Evolutionary conservation across 1,140 invertebrate species (phyloP).

Genomic region (Hylyphantes graminicola): DNA sequence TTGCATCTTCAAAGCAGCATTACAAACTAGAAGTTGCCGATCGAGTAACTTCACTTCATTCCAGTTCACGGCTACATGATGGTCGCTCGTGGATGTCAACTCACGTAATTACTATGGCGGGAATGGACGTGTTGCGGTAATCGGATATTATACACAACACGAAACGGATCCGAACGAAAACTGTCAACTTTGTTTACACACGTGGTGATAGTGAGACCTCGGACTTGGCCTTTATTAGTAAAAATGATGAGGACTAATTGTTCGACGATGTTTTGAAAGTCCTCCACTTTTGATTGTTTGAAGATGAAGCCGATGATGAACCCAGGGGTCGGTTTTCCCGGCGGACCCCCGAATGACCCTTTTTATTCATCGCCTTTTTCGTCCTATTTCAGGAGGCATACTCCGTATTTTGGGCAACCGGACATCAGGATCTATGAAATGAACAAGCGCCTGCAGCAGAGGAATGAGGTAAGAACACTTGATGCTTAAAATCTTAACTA

Average conservation of each 20-base stretch:
- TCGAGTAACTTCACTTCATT: too few relatives aligned
- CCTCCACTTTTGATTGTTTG: slow-evolving; percentile 12
- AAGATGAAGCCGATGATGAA: slow-evolving; percentile 61
- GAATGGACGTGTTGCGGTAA: background rate
- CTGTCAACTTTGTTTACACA: background rate
- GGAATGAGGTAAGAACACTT: slow-evolving; percentile 52
- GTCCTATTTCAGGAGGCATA: slow-evolving; percentile 62
- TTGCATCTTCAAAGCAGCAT: too few relatives aligned
- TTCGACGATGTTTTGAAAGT: background rate
- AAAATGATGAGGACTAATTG: background rate
- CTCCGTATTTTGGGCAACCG: slow-evolving; percentile 61
- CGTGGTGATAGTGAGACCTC: background rate
- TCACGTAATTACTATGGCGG: background rate
- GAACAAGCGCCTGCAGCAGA: slow-evolving; percentile 61
- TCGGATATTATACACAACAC: background rate
- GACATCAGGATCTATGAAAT: slow-evolving; percentile 62
- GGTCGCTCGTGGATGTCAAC: too few relatives aligned
- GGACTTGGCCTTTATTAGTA: background rate
- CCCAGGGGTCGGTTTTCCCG: slow-evolving; percentile 52
- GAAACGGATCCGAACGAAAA: background rate
- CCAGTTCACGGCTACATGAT: too few relatives aligned
- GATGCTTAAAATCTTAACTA: too few relatives aligned
- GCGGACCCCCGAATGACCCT: slow-evolving; percentile 57
- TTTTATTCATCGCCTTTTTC: slow-evolving; percentile 62
- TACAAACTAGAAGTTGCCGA: too few relatives aligned